phyloP scores from a whole-genome alignment of 2,797 vertebrate species.

The Petrocephalus schoutedeni region DNA sequence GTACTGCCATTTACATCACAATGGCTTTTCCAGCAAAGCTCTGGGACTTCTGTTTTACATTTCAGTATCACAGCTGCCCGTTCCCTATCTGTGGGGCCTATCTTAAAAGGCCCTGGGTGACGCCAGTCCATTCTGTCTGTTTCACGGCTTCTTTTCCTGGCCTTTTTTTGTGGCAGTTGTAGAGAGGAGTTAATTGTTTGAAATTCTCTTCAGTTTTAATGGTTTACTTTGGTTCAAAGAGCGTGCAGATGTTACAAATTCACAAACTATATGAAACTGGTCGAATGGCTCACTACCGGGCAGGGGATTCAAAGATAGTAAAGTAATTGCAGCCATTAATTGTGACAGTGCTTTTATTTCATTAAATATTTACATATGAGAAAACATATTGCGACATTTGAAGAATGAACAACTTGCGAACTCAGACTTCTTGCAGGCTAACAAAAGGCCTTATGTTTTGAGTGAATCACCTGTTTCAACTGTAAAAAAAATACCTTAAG shows the following conservation, averaged over 20 bases:
- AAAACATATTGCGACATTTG: background rate
- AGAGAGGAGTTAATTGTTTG: slow-evolving; percentile 36
- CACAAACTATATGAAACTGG: background rate
- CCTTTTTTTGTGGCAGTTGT: slow-evolving; percentile 7
- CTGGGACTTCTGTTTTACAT: slow-evolving; percentile 25
- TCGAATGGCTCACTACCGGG: background rate
- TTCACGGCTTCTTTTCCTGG: slow-evolving; percentile 25
- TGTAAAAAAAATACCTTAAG: background rate
- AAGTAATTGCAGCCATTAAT: background rate
- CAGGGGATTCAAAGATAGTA: background rate
- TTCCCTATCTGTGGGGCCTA: slow-evolving; percentile 18
- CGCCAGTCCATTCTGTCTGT: slow-evolving; percentile 34
- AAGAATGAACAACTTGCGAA: background rate
- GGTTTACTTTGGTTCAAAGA: slow-evolving; percentile 28
- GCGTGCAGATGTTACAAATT: slow-evolving; percentile 27
- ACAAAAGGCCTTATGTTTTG: background rate
- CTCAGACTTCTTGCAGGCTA: background rate
- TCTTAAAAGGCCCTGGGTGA: slow-evolving; percentile 34
- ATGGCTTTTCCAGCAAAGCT: slow-evolving; percentile 21
- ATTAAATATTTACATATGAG: background rate
- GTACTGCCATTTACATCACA: slow-evolving; percentile 37
- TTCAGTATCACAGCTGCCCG: slow-evolving; percentile 39
- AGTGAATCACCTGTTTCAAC: background rate
- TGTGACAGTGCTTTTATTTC: background rate
- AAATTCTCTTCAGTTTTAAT: slow-evolving; percentile 33